phyloP scores from a whole-genome alignment of 2,113 vertebrate genomes.

The Panurus biarmicus region DNA sequence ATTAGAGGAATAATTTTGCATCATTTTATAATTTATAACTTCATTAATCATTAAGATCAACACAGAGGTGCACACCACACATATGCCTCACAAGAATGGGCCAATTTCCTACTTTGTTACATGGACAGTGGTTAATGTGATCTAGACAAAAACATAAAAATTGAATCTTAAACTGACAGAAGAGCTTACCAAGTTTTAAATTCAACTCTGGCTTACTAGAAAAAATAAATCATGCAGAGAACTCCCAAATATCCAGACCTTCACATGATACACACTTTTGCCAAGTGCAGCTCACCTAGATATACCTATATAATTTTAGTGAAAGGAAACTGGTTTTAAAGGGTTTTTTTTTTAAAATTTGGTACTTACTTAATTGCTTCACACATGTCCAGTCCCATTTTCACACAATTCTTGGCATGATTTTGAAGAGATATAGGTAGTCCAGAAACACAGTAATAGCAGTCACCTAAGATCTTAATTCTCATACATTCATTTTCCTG shows the following conservation, averaged over 20 bases:
- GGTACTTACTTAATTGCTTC: slow-evolving; percentile 95
- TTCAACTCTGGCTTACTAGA: background rate
- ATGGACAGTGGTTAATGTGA: background rate
- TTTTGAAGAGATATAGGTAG: slow-evolving; percentile 92
- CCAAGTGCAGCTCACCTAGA: background rate
- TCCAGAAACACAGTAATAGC: slow-evolving; percentile 97
- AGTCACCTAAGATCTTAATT: slow-evolving; percentile 97
- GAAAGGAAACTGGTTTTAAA: background rate
- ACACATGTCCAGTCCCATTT: slow-evolving; percentile 99
- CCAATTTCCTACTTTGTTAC: background rate
- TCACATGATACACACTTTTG: background rate
- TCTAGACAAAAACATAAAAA: background rate
- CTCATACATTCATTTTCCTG: slow-evolving; percentile 99
- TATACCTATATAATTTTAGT: background rate
- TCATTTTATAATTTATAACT: too few species aligned
- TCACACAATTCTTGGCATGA: slow-evolving; percentile 97
- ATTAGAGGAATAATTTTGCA: background rate
- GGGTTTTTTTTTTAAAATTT: background rate
- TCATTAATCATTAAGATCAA: background rate
- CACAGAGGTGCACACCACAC: background rate
- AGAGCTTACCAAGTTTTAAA: background rate
- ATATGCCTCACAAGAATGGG: background rate
- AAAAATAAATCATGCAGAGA: background rate
- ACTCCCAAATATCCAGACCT: background rate
- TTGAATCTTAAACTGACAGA: background rate